phyloP scores from a whole-genome alignment of 2,888 invertebrate genomes.

The Aporophyla nigra region DNA sequence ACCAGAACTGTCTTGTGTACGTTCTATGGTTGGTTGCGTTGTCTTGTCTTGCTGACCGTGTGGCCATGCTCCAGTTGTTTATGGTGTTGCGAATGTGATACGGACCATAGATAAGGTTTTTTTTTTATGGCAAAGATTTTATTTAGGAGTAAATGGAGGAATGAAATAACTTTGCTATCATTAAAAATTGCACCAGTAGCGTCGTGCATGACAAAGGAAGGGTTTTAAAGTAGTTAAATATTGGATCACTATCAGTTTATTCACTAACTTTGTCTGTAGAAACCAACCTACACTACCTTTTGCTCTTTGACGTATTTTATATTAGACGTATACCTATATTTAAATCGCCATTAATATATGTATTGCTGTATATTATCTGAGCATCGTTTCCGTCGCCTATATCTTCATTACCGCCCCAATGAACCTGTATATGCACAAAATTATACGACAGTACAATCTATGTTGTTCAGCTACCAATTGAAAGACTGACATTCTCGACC shows the following conservation, averaged over 20 bases:
- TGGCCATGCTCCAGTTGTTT: constrained; percentile 2
- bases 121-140: neutral
- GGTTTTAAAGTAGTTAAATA: neutral
- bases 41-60: constrained; percentile 38
- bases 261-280: neutral
- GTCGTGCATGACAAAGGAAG: too few species aligned
- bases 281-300: neutral
- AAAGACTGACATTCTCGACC: constrained; percentile 19
- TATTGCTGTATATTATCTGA: neutral
- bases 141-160: too few species aligned
- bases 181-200: neutral
- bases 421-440: constrained; percentile 29
- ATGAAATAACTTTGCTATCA: neutral
- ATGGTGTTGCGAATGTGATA: neutral
- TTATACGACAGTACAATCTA: constrained; percentile 35
- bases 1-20: constrained; percentile 42
- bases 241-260: neutral
- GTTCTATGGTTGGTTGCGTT: constrained; percentile 32
- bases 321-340: neutral
- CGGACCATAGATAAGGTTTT: neutral
- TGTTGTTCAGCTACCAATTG: constrained; percentile 47
- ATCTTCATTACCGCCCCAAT: constrained; percentile 43
- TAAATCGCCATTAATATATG: neutral
- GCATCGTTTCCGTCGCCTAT: neutral
- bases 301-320: too few species aligned